phyloP scores from a whole-genome alignment of 2,888 invertebrate species.

The Pheosia tremula region DNA sequence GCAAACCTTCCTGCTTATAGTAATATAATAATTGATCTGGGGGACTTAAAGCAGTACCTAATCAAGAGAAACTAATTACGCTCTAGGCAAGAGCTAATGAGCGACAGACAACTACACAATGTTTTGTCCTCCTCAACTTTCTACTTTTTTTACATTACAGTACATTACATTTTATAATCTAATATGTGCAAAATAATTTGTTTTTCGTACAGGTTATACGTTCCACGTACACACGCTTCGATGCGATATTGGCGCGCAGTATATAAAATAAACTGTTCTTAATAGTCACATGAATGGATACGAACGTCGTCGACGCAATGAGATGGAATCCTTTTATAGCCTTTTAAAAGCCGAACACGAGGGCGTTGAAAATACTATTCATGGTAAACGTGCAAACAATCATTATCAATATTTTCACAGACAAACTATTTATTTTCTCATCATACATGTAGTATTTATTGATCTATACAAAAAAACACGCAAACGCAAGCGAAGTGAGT shows the following conservation, averaged over 20 bases:
- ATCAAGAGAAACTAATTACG: no score
- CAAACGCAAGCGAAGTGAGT: not conserved
- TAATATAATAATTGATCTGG: no score
- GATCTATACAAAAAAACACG: not conserved
- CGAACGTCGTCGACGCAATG: constrained; percentile 13
- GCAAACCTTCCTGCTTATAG: no score
- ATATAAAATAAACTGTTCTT: constrained; percentile 8
- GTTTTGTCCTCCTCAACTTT: no score
- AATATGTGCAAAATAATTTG: no score
- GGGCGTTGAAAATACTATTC: constrained; percentile 1
- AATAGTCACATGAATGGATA: constrained; percentile 18
- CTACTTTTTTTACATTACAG: no score
- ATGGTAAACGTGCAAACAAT: constrained; percentile 1
- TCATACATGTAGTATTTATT: not conserved
- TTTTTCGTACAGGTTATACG: not conserved
- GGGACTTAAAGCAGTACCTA: no score
- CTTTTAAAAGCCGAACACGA: constrained; percentile 9
- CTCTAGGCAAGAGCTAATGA: no score
- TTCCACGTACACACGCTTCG: constrained; percentile 1
- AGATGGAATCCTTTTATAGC: constrained; percentile 9
- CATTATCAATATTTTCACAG: not conserved
- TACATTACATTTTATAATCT: no score
- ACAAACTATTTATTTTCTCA: no score
- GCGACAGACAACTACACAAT: no score
- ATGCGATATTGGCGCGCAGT: constrained; percentile 1